Percentiles rank a stretch among this genome's conserved stretches.
Conservation (phyloP, 2,888 invertebrate species). For the Dynastes hyllus region DNA sequence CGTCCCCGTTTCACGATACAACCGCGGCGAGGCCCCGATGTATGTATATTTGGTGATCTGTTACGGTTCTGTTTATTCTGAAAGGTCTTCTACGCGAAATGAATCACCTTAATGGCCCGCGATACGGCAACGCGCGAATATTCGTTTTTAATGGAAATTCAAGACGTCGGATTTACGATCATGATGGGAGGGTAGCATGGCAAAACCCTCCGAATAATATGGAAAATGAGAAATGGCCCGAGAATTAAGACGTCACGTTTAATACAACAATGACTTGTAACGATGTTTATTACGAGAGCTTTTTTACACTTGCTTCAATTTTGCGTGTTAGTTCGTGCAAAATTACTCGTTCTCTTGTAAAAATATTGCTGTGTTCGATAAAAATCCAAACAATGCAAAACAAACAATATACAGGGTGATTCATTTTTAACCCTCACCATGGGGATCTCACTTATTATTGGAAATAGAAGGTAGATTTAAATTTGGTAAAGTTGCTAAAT, state of each 20-base stretch:
- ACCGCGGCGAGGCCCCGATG: background rate
- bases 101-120: conserved; percentile 30
- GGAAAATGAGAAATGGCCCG: background rate
- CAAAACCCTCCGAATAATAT: background rate
- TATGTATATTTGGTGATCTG: conserved; percentile 38
- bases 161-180: conserved; percentile 1
- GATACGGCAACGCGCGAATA: background rate
- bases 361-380: background rate
- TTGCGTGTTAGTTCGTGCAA: no score
- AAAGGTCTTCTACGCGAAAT: conserved; percentile 18
- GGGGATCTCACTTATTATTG: no score
- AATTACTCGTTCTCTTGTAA: no score
- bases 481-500: no score
- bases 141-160: conserved; percentile 36
- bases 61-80: conserved; percentile 41
- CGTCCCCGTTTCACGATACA: conserved; percentile 49
- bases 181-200: background rate
- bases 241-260: conserved; percentile 34
- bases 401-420: no score
- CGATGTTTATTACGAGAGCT: no score
- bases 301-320: no score
- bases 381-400: no score
- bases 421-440: no score
- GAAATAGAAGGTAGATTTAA: no score
- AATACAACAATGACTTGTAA: conserved; percentile 5